These are phyloP conservation scores for Akabosia matsudoensis DNA, from an alignment of 1,140 invertebrate species.

Conservation along the genomic window DNA sequence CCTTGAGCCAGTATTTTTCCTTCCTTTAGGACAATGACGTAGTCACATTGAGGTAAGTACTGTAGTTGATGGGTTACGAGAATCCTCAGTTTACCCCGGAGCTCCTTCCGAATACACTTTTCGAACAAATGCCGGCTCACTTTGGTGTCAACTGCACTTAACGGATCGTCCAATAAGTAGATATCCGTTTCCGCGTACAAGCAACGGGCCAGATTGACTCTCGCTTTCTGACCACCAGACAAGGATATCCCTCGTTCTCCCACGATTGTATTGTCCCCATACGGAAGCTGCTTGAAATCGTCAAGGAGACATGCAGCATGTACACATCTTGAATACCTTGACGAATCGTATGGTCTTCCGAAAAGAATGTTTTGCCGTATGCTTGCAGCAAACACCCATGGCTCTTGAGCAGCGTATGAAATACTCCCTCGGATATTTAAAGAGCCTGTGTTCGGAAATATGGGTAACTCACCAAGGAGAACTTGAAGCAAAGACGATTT, in stretches of 20 bases:
- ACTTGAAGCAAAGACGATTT: conserved; percentile 32
- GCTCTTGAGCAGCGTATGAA: conserved; percentile 58
- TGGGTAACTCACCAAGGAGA: conserved; percentile 29
- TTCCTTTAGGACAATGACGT: conserved; percentile 55
- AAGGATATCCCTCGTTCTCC: conserved; percentile 22
- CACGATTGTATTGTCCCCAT: conserved; percentile 23
- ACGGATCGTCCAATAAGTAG: conserved; percentile 13
- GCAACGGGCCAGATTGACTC: neutral
- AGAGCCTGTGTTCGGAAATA: neutral
- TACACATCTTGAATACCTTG: conserved; percentile 12
- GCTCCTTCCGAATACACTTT: conserved; percentile 37
- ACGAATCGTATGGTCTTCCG: conserved; percentile 52
- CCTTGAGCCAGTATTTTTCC: conserved; percentile 42
- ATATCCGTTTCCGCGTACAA: neutral
- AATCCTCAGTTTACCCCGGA: conserved; percentile 53
- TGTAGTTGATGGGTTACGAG: conserved; percentile 66
- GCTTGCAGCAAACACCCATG: conserved; percentile 62
- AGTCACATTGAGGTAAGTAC: conserved; percentile 56
- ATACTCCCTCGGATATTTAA: conserved; percentile 19
- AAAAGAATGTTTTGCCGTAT: conserved; percentile 59
- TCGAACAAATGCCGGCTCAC: conserved; percentile 56
- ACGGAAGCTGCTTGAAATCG: conserved; percentile 27
- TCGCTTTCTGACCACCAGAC: neutral
- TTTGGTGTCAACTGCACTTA: conserved; percentile 53
- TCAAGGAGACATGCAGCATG: neutral